Percentiles rank a stretch among this genome's conserved stretches.
phyloP scores from a whole-genome alignment of 2,113 vertebrate genomes.

The Mustela nigripes region DNA sequence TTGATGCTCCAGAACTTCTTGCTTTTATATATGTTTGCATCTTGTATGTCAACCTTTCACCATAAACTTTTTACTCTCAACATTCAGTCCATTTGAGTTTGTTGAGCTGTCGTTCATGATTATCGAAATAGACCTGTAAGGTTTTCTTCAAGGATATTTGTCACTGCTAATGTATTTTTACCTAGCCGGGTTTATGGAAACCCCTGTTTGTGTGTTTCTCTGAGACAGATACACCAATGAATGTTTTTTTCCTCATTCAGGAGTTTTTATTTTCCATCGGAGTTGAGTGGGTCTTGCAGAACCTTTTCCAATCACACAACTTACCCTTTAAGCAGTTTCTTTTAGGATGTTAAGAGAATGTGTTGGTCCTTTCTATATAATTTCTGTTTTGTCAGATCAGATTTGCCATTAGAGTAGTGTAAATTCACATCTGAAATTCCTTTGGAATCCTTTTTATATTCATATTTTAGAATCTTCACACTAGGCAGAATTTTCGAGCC shows the following conservation, averaged over 20 bases:
- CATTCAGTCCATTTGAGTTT: slow-evolving; percentile 7
- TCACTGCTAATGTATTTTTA: not conserved
- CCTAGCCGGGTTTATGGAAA: not conserved
- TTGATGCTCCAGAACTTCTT: not conserved
- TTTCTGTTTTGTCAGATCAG: slow-evolving; percentile 21
- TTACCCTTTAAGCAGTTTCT: not conserved
- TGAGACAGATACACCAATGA: not conserved
- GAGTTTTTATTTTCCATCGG: not conserved
- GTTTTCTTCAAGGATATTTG: not conserved
- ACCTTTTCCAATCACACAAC: not conserved
- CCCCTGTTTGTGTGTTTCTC: not conserved
- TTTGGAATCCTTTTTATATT: not conserved
- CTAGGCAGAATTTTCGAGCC: not conserved
- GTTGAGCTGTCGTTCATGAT: not conserved
- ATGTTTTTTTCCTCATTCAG: not conserved
- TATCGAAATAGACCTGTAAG: not conserved
- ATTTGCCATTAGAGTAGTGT: not conserved
- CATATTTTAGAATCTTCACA: not conserved
- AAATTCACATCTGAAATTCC: not conserved
- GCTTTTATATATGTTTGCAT: not conserved
- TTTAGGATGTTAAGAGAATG: not conserved
- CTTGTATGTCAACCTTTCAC: not conserved
- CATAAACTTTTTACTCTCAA: not conserved
- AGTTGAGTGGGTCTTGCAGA: not conserved
- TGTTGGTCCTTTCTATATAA: not conserved